Base-by-base conservation (phyloP, 2,888 invertebrate genomes). In the Lepidocyrtoides sp. region DNA sequence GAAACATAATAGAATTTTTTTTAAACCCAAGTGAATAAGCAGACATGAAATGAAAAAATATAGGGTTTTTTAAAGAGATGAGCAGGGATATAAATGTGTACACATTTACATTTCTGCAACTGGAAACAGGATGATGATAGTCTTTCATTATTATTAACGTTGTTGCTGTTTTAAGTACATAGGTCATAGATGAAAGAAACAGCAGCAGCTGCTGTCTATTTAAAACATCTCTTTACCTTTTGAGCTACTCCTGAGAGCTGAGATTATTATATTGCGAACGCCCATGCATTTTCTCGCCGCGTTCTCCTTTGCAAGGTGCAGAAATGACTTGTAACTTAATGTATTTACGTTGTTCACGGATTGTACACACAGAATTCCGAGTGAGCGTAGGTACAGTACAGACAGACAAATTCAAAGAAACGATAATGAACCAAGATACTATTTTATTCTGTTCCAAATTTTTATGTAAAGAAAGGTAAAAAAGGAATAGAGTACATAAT, bases 211-310 rank as follows among this genome's bases (percentile, higher is more conserved):
- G 75, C 17, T 44, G 72, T 41, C 41, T 85, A 51, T 75, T 57
- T 86, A 41, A 51, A 20, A 54, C 57, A 86, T 36, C 60, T 79
- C n/a, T n/a, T n/a, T n/a, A 41, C 48, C 48, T 79, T 66, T 44
- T 44, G 32, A 48, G 51, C 63, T 51, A 48, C 81, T 57, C 57
- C 36, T 57, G n/a, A 29, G 72, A 77, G 17, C 57, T 44, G 82
- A 82, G 88, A 89, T 69, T 81, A 89, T 69, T 79, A 32, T 86
- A 44, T 63, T 41, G 69, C 54, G 12, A 89, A 89, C 88, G 88
- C 88, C 88, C 88, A 89, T 82, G 82, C 57, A 26, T 57, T 81
- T 89, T 89, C 88, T 88, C 88, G 81, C 82, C 72, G 23, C 17
- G 77, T 4, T 66, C 36, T 5, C 2, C n/a, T n/a, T 41, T 69